These are phyloP conservation scores for Clarias magur DNA, from an alignment of 2,113 vertebrate genomes.

Conservation along the genomic window DNA sequence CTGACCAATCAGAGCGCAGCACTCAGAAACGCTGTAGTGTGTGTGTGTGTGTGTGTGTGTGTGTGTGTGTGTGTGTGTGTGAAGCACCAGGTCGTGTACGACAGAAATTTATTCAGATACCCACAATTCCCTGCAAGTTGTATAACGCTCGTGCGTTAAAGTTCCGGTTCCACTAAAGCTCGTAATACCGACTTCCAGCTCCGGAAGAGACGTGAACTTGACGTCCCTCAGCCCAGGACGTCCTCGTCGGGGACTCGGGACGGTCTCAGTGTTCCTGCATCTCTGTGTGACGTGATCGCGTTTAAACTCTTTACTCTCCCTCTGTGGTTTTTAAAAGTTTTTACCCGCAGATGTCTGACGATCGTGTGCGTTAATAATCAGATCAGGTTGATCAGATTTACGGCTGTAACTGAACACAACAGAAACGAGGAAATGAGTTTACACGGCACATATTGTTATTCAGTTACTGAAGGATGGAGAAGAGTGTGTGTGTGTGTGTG, in stretches of 20 bases:
- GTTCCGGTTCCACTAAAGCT: background rate
- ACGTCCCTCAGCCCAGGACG: background rate
- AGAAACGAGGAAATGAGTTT: slow-evolving; percentile 13
- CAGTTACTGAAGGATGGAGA: background rate
- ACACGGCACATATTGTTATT: background rate
- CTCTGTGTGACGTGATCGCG: background rate
- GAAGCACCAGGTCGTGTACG: background rate
- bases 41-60: background rate
- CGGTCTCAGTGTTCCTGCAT: background rate
- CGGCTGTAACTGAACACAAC: background rate
- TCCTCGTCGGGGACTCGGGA: background rate
- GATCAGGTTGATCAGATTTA: background rate
- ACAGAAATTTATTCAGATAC: background rate
- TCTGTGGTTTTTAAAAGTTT: background rate
- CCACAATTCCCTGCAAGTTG: background rate
- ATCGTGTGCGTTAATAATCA: background rate
- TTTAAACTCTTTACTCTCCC: background rate
- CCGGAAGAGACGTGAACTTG: too few relatives aligned
- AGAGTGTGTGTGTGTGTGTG: slow-evolving; percentile 7
- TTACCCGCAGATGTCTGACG: background rate
- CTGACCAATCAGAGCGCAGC: background rate
- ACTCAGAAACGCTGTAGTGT: background rate
- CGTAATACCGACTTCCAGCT: background rate
- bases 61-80: background rate
- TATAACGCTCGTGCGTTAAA: background rate